Base-by-base conservation (phyloP, 2,113 vertebrate genomes). In the Catagonus wagneri region DNA sequence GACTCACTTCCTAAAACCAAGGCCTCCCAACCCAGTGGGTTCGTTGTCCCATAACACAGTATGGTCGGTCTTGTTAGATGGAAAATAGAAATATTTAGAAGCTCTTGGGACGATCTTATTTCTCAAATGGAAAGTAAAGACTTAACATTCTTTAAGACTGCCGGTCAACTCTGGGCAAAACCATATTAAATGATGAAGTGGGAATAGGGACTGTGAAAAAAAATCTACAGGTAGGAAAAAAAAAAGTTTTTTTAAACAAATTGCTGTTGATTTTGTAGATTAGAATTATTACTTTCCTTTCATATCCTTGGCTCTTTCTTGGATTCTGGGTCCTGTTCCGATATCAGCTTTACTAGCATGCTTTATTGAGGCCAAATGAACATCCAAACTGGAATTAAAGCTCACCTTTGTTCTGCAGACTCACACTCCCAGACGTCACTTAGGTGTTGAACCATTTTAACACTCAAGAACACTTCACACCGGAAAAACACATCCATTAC, bases 321-420 rank as follows among this genome's bases (percentile, higher is more conserved):
- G 69, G 74, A 96, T 97, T 92, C 94, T 96, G 97, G 89, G 98
- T 97, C 95, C 93, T 93, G 86, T 95, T 98, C 76, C 96, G 14
- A 92, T 96, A 93, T 97, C 98, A 97, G 83, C 98, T 98, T 98
- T 96, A 96, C 97, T 97, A 75, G 97, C 96, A 95, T 96, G 97
- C 95, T 98, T 98, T 92, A 94, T 97, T 52, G 90, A 97, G 80
- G 80, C 97, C 95, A 93, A 98, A 97, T 98, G 97, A 97, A 96
- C 97, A 98, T 79, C 93, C 93, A 95, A 94, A 96, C 29, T 96
- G 96, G 92, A 97, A 96, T 98, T 97, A 96, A 92, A 90, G 76
- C 72, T 83, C 78, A 97, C 90, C 95, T 98, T 97, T 96, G 93
- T 98, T 96, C 89, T 22, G 39, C 97, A 93, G n/a, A 39, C 80